A percentile compares a stretch with the other conserved stretches of the same genome.
These are phyloP conservation scores for Grapholita molesta DNA, from an alignment of 1,140 invertebrate species.

Conservation along the genomic window DNA sequence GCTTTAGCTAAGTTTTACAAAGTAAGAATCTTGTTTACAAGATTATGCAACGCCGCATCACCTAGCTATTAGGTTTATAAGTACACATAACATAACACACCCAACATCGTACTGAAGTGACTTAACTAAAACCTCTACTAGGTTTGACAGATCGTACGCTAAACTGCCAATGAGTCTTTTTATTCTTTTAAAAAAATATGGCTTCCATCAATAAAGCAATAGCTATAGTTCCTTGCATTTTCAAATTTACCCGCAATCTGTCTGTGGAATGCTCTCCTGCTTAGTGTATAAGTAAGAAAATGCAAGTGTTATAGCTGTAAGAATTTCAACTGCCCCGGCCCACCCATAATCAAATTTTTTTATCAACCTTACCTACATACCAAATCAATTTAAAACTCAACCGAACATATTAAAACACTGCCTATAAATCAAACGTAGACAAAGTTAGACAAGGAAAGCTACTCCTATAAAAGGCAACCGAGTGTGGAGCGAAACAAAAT, in stretches of 20 bases:
- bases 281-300: neutral
- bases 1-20: no score
- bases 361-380: slow-evolving; percentile 6
- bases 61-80: neutral
- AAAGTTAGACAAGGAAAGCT: slow-evolving; percentile 30
- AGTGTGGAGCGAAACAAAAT: slow-evolving; percentile 18
- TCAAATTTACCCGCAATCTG: neutral
- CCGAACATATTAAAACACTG: slow-evolving; percentile 9
- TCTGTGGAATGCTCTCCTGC: no score
- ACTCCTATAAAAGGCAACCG: slow-evolving; percentile 22
- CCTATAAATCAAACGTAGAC: slow-evolving; percentile 25
- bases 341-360: neutral
- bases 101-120: no score
- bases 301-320: neutral
- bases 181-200: no score
- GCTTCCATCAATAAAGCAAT: no score
- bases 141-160: no score
- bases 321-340: neutral
- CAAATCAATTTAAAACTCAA: slow-evolving; percentile 6
- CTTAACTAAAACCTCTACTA: no score
- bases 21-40: neutral
- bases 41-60: neutral
- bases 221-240: no score
- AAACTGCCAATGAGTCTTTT: no score
- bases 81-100: no score